Evolutionary conservation across 2,888 invertebrate species (phyloP), one percentile per base, ranked within the genome.

Genomic region (Drosophila borborema): DNA sequence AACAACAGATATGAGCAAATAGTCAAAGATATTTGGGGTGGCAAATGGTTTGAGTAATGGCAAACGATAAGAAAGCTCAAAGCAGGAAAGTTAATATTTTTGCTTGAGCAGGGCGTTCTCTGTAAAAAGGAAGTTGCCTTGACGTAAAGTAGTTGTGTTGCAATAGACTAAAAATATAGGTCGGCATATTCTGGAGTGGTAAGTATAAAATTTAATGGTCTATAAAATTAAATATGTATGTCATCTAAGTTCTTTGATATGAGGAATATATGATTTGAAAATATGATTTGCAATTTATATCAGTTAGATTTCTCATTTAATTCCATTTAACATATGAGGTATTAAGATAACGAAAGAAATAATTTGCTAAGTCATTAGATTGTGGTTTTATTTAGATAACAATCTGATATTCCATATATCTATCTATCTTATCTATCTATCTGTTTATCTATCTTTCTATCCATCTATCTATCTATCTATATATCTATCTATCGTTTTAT

Each of bases 1-100:
- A 6, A 6, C 28, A 6, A 14, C 78, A 81, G 79, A 81, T 81
- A 81, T 72, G 60, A 53, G 62, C 53, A 78, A 81, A 78, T 77
- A 78, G 51, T 12, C 34, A 51, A 49, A n/a, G 54, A 66, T 62
- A 55, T 64, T 53, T 36, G 40, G 43, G 49, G 12, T 14, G 20
- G 58, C 54, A 49, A 49, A 61, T 64, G 43, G 73, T 40, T 64
- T 77, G 77, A 78, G 82, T 77, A 78, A 77, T 77, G 56, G 28
- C 68, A 59, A 62, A 40, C 51, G 77, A 81, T 77, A 77, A 81
- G 78, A 61, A 66, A 77, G 48, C 67, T 64, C 59, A 51, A 66
- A 77, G 55, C 61, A 48, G 7, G 48, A 49, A 65, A 66, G 45
- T 41, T 73, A 34, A n/a, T 43, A 46, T 71, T 53, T 18, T 7